Base-by-base conservation (phyloP, 2,797 vertebrate species). In the Danio jaintianensis region DNA sequence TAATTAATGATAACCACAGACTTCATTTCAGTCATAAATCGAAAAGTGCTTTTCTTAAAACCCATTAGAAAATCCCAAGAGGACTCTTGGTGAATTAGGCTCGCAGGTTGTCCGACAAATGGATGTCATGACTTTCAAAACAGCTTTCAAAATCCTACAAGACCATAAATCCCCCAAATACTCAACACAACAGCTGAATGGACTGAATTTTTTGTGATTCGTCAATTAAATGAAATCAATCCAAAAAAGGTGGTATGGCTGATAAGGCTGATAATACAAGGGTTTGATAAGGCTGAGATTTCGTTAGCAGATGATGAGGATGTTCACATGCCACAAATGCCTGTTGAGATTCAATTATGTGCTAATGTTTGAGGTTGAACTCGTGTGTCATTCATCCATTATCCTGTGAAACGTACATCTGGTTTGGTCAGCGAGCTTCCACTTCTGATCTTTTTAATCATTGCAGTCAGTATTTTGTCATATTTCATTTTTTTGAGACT, bases 11-110 rank as follows among this genome's bases (percentile, higher is more conserved):
- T 52, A 52, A 52, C 15, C 22, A 50, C 45, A 68, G 47, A 68
- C 45, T 8, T 36, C 22, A 52, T 40, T 69, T 69, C 29, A 69
- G 1, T 69, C 10, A 52, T 52, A 52, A 53, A 69, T 38, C 29
- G 3, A 69, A 68, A 69, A 52, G 3, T 1, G 10, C 9, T 52
- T 69, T 36, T 69, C 22, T 52, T 38, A 38, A 68, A 67, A 38
- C 66, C 22, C 48, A 69, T 69, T 69, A 69, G 20, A n/a, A 48
- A 52, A 38, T 18, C 67, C 29, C 48, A 69, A 18, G 36, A 10
- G 29, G 52, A 38, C 6, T 10, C 5, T 11, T 16, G 20, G 45
- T n/a, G 13, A 67, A 48, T 69, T 38, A 38, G 5, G 67, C 16
- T 69, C 52, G 22, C 16, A 52, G 9, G 29, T 69, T 69, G 47